These are phyloP conservation scores for Caenorhabditis becei DNA, from an alignment of 2,888 invertebrate species.

Conservation along the genomic window DNA sequence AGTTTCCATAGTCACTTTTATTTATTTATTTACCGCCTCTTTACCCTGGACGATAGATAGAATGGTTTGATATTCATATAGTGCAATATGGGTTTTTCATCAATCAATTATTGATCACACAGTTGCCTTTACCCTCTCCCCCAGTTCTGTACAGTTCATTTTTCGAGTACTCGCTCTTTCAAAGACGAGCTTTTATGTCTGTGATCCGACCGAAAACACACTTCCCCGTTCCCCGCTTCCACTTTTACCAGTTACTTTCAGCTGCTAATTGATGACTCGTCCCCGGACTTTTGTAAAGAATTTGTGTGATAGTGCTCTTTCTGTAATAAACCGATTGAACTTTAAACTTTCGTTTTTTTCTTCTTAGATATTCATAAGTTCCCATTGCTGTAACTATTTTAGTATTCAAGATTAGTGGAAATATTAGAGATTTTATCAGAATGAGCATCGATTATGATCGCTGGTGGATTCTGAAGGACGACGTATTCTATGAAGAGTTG, in stretches of 20 bases:
- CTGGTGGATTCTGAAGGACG: constrained; percentile 36
- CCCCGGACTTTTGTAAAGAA: constrained; percentile 12
- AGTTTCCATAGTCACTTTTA: constrained; percentile 30
- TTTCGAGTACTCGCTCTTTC: constrained; percentile 37
- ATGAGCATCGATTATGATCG: constrained; percentile 45
- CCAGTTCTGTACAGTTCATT: constrained; percentile 38
- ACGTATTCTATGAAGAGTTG: constrained; percentile 7
- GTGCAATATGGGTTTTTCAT: constrained; percentile 32
- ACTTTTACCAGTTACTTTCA: constrained; percentile 13
- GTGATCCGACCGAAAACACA: constrained; percentile 41
- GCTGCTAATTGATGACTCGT: not conserved
- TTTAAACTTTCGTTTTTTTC: not conserved
- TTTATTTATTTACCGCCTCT: constrained; percentile 33
- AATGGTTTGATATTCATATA: constrained; percentile 18
- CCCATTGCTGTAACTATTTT: not conserved
- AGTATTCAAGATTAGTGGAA: too few relatives aligned
- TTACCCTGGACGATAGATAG: not conserved
- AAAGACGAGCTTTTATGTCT: constrained; percentile 34
- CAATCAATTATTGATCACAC: constrained; percentile 23
- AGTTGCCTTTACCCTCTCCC: constrained; percentile 33
- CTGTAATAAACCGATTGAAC: constrained; percentile 41
- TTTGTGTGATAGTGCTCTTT: constrained; percentile 18
- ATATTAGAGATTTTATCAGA: not conserved
- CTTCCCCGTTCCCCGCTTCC: constrained; percentile 17
- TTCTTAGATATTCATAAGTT: not conserved